phyloP scores from a whole-genome alignment of 1,140 invertebrate species.

The Aethina tumida region DNA sequence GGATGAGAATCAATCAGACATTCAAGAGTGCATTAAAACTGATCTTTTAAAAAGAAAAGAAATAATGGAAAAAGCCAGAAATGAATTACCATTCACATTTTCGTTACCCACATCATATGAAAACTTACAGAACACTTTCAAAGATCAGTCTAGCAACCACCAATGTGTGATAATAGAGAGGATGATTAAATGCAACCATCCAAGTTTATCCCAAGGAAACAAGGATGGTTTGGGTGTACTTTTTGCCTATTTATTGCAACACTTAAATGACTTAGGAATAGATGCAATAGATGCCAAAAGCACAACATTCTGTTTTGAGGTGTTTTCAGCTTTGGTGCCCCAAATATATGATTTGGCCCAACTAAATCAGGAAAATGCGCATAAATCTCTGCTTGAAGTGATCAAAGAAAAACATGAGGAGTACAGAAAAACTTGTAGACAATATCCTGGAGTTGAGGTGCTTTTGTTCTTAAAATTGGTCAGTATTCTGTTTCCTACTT shows the following conservation, averaged over 20 bases:
- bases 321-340: slow-evolving; percentile 52
- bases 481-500: slow-evolving; percentile 71
- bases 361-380: slow-evolving; percentile 54
- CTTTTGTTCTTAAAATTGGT: slow-evolving; percentile 72
- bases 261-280: slow-evolving; percentile 54
- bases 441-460: slow-evolving; percentile 59
- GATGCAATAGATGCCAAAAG: slow-evolving; percentile 37
- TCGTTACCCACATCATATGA: slow-evolving; percentile 56
- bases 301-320: slow-evolving; percentile 46
- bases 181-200: slow-evolving; percentile 79
- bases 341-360: slow-evolving; percentile 66
- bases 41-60: slow-evolving; percentile 38
- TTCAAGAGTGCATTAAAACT: slow-evolving; percentile 19
- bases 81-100: slow-evolving; percentile 63
- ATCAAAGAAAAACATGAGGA: slow-evolving; percentile 63
- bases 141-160: slow-evolving; percentile 47
- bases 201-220: slow-evolving; percentile 62
- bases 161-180: slow-evolving; percentile 65
- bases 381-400: slow-evolving; percentile 53
- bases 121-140: slow-evolving; percentile 53
- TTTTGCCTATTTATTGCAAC: slow-evolving; percentile 64
- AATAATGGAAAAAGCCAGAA: slow-evolving; percentile 48
- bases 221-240: slow-evolving; percentile 64
- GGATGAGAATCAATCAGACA: slow-evolving; percentile 9
- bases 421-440: slow-evolving; percentile 51